Evolutionary conservation across 2,797 vertebrate species (phyloP), one percentile per base, ranked within the genome.

Genomic region (Ciconia nigra): DNA sequence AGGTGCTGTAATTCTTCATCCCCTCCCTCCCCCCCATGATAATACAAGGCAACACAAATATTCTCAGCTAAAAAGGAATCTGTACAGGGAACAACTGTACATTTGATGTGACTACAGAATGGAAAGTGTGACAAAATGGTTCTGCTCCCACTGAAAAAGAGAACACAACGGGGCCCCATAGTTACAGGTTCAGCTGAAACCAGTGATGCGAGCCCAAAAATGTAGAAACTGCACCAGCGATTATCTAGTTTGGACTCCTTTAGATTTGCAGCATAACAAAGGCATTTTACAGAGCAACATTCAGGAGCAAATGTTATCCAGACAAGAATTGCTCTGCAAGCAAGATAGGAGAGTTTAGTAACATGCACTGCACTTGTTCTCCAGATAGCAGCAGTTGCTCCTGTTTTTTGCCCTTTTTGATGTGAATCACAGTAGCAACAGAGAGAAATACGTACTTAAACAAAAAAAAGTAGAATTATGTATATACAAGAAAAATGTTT

Each of bases 371-470:
- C 89, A 92, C 72, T 91, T 90, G 63, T 82, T 92, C 91, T 93
- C 93, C 83, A 94, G 91, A 89, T 74, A 98, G 97, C 93, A 97
- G 95, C 93, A 93, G 80, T 71, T 96, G 96, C 92, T 96, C 90
- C 92, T 92, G 63, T 83, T 94, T 89, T 51, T 54, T 96, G 95
- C 83, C 88, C 94, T 95, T 96, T 95, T 89, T 70, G 76, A 95
- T 84, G 87, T 44, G 85, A 94, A 92, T 95, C 91, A 97, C 92
- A 97, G 95, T 83, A 97, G 85, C 93, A 96, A 96, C 39, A 96
- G 82, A 94, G 44, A 62, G 57, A 92, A 89, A 65, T 47, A 83
- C 5, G 41, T 74, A 74, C 21, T 93, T 63, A 31, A 83, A 51
- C 39, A 44, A 77, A 62, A 49, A 25, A 87, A 9, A 96, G 78